A percentile compares a stretch with the other conserved stretches of the same genome.
phyloP scores from a whole-genome alignment of 2,113 vertebrate species.

The Acanthisitta chloris region DNA sequence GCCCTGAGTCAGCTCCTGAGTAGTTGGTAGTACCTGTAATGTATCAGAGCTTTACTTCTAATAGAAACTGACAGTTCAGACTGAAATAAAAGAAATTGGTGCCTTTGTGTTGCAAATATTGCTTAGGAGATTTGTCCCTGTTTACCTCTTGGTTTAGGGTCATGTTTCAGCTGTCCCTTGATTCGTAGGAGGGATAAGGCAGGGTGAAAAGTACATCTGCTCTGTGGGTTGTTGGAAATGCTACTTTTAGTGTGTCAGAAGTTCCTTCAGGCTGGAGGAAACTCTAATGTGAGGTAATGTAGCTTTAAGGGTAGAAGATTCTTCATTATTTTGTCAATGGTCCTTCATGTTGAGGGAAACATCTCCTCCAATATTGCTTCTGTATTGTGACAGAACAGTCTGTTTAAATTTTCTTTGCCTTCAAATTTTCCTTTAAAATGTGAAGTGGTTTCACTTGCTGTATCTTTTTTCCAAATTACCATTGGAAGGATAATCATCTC shows the following conservation, averaged over 20 bases:
- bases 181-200: background rate
- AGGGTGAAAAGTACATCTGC: background rate
- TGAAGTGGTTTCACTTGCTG: background rate
- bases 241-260: background rate
- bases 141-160: background rate
- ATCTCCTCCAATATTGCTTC: background rate
- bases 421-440: background rate
- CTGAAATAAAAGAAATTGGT: background rate
- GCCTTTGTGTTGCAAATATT: background rate
- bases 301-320: background rate
- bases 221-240: background rate
- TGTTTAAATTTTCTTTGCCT: background rate
- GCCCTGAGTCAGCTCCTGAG: background rate
- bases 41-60: background rate
- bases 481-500: background rate
- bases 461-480: background rate
- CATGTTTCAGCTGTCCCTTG: background rate
- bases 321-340: background rate
- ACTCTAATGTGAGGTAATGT: background rate
- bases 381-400: background rate
- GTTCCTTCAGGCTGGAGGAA: background rate
- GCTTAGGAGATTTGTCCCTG: background rate
- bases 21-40: background rate
- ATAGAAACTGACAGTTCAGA: background rate
- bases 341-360: background rate